Percentiles rank a stretch among this genome's conserved stretches.
Evolutionary conservation across 2,113 vertebrate genomes (phyloP).

Genomic region (Parotia lawesii): DNA sequence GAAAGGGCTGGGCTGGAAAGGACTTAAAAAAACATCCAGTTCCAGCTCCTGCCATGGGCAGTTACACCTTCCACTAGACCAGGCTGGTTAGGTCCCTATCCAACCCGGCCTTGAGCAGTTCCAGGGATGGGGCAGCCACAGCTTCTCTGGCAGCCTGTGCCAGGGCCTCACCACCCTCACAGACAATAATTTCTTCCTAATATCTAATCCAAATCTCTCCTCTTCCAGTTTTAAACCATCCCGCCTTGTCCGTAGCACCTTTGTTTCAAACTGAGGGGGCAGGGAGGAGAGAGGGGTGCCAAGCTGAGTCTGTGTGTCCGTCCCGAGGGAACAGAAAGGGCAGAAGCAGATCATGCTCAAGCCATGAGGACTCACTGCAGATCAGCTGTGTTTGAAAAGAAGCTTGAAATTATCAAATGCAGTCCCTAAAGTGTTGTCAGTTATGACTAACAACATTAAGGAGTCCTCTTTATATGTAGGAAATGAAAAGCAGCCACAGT

Average conservation of each 20-base stretch:
- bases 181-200: background rate
- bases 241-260: fast-evolving
- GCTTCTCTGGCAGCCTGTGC: fast-evolving
- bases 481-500: background rate
- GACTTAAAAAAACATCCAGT: fast-evolving
- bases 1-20: background rate
- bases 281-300: background rate
- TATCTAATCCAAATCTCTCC: background rate
- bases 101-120: background rate
- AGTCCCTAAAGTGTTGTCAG: background rate
- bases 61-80: background rate
- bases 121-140: background rate
- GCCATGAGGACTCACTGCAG: background rate
- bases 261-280: background rate
- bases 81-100: background rate
- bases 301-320: fast-evolving
- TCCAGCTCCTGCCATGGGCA: background rate
- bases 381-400: background rate
- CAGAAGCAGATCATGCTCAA: background rate
- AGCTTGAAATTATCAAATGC: background rate
- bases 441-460: background rate
- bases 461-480: background rate
- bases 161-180: background rate
- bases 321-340: background rate
- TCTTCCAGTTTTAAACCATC: background rate